These are phyloP conservation scores for Triops longicaudatus DNA, from an alignment of 1,140 invertebrate species.

Conservation along the genomic window DNA sequence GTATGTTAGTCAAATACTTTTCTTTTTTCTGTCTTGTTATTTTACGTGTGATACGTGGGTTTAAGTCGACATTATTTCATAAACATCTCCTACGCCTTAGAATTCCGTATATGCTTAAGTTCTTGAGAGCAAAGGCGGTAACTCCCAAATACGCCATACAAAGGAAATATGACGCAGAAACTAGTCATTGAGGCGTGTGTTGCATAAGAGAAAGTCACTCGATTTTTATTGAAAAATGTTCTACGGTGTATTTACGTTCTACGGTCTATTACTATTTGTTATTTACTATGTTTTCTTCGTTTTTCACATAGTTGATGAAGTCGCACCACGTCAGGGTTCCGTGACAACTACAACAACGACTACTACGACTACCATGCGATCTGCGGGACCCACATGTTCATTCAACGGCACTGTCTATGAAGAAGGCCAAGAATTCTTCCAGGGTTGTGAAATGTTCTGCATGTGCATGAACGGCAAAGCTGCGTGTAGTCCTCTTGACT, in stretches of 20 bases:
- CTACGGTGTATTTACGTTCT: no score
- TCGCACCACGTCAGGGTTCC: background rate
- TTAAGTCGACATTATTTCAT: no score
- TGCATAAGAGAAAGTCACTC: no score
- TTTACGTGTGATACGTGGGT: background rate
- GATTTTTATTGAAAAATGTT: no score
- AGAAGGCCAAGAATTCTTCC: slow-evolving; percentile 55
- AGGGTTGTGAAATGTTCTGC: slow-evolving; percentile 64
- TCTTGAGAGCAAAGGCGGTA: no score
- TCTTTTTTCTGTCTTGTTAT: background rate
- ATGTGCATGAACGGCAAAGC: slow-evolving; percentile 52
- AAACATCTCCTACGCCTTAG: no score
- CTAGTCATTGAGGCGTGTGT: no score
- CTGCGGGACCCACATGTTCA: slow-evolving; percentile 38
- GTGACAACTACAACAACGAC: slow-evolving; percentile 18
- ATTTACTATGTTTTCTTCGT: background rate
- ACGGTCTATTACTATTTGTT: no score
- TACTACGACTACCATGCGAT: slow-evolving; percentile 16
- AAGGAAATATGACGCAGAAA: no score
- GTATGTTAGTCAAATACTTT: background rate
- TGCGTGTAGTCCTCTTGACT: slow-evolving; percentile 67
- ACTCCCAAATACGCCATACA: no score
- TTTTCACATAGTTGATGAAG: slow-evolving; percentile 28
- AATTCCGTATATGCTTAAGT: no score
- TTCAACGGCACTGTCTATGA: slow-evolving; percentile 52